A percentile compares a stretch with the other conserved stretches of the same genome.
Conservation (phyloP, 1,140 invertebrate species). For the Phymorhynchus buccinoides region DNA sequence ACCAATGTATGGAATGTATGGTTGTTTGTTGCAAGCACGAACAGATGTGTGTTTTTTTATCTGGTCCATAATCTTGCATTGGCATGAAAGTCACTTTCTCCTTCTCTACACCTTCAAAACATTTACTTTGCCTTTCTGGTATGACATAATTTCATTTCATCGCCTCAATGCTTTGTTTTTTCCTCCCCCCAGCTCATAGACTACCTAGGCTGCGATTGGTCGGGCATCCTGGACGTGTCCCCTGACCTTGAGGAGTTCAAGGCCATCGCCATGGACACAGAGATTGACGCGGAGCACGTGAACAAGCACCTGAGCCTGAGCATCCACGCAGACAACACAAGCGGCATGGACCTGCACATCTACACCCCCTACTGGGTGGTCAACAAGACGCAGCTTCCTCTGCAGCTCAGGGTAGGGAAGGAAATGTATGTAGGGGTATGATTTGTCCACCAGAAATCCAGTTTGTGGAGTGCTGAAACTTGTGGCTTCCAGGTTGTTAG, state of each 20-base stretch:
- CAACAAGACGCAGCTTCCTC: constrained; percentile 70
- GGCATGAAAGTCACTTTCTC: too few species aligned
- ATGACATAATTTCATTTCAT: too few species aligned
- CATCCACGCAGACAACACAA: constrained; percentile 74
- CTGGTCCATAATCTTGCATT: too few species aligned
- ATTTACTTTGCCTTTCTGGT: too few species aligned
- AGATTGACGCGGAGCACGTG: constrained; percentile 77
- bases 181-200: constrained; percentile 74
- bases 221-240: constrained; percentile 80
- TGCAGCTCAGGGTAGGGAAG: constrained; percentile 81
- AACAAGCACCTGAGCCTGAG: constrained; percentile 80
- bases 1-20: too few species aligned
- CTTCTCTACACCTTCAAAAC: too few species aligned
- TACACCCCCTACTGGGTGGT: constrained; percentile 72
- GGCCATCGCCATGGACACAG: constrained; percentile 79
- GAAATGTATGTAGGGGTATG: too few species aligned
- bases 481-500: too few species aligned
- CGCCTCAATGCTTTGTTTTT: too few species aligned
- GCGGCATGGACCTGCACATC: constrained; percentile 77
- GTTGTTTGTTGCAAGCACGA: too few species aligned
- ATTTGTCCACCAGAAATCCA: too few species aligned
- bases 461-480: too few species aligned
- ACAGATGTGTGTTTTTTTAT: background rate
- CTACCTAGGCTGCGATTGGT: constrained; percentile 83
- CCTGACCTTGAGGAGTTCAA: constrained; percentile 80